A percentile compares a stretch with the other conserved stretches of the same genome.
phyloP scores from a whole-genome alignment of 35 echinoderm and acorn worm species.

The Eucidaris tribuloides region DNA sequence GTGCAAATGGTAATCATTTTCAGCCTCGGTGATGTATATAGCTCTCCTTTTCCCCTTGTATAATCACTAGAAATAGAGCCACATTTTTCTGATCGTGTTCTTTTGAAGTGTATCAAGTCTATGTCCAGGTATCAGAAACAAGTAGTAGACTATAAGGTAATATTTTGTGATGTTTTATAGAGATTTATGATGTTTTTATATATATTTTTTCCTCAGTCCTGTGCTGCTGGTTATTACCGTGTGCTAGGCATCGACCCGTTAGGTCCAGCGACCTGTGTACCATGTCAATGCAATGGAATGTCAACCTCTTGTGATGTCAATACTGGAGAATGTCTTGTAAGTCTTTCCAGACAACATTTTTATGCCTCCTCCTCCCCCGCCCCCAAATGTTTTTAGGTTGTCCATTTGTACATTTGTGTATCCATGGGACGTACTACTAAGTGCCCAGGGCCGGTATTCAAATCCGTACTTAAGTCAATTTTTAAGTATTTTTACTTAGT shows the following conservation, averaged over 20 bases:
- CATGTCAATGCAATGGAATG: constrained; percentile 78
- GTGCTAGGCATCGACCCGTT: neutral
- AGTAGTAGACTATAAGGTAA: neutral
- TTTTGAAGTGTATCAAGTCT: neutral
- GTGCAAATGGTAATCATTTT: too few relatives aligned
- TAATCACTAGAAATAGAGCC: too few relatives aligned
- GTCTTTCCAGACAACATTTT: too few relatives aligned
- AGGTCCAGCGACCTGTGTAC: constrained; percentile 44
- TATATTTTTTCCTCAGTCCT: constrained; percentile 46
- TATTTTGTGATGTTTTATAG: neutral
- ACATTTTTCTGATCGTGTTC: too few relatives aligned
- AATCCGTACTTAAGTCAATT: too few relatives aligned
- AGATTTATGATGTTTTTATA: neutral
- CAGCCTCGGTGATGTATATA: too few relatives aligned
- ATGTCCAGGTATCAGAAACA: neutral
- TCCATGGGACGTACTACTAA: too few relatives aligned
- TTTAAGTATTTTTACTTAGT: too few relatives aligned
- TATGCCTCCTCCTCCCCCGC: too few relatives aligned
- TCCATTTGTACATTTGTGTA: too few relatives aligned
- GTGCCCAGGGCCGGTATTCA: too few relatives aligned
- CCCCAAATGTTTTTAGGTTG: too few relatives aligned
- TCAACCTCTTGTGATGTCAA: constrained; percentile 64
- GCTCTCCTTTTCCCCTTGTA: neutral
- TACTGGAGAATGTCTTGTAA: constrained; percentile 69
- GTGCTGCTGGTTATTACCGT: constrained; percentile 64